Evolutionary conservation across 2,797 vertebrate genomes (phyloP).

Genomic region (Oreortyx pictus): DNA sequence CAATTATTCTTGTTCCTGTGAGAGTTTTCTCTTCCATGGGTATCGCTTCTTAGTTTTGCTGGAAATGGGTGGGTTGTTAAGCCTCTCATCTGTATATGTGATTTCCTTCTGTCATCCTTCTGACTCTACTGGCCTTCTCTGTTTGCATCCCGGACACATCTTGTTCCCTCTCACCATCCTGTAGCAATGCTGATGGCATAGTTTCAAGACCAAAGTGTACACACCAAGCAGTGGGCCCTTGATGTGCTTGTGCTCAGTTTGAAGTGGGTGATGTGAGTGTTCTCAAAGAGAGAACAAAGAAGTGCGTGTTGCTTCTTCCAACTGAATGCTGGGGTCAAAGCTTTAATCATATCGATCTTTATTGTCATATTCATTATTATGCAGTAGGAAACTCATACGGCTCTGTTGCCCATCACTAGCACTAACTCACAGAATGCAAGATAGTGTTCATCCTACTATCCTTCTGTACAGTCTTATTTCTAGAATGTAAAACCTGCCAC

Average conservation of each 20-base stretch:
- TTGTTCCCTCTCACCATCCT: not conserved
- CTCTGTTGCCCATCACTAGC: not conserved
- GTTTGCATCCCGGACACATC: not conserved
- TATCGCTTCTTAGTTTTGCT: not conserved
- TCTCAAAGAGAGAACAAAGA: not conserved
- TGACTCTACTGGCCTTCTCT: not conserved
- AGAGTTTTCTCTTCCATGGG: not conserved
- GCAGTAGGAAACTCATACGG: not conserved
- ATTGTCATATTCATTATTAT: not conserved
- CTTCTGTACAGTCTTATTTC: not conserved
- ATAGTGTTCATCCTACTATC: not conserved
- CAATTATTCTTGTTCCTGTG: not conserved
- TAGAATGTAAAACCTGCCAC: not conserved
- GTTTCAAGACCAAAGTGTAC: not conserved
- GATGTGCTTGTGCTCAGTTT: not conserved
- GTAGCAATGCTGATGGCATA: not conserved
- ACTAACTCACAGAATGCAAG: not conserved
- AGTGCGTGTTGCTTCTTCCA: not conserved
- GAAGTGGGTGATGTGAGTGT: not conserved
- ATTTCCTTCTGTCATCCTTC: not conserved
- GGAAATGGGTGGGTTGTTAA: not conserved
- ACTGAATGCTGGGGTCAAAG: not conserved
- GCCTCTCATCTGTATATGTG: accelerated
- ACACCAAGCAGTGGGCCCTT: not conserved
- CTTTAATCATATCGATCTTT: not conserved